Evolutionary conservation across 2,888 invertebrate genomes (phyloP), one percentile per base, ranked within the genome.

Genomic region (Conchocele bisecta): DNA sequence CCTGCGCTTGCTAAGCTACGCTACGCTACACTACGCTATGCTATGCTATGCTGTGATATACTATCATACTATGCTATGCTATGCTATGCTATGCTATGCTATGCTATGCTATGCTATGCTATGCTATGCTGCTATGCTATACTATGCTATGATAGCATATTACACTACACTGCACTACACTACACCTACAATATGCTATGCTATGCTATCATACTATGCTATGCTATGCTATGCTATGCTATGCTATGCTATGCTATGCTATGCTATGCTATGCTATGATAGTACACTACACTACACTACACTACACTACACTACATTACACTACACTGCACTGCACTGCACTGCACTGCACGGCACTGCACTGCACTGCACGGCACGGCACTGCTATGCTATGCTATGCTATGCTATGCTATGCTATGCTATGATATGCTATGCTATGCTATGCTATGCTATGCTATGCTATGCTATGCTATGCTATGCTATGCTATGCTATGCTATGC

Each of bases 381-480:
- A n/a, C n/a, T n/a, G n/a, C n/a, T n/a, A n/a, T n/a, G n/a, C n/a
- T n/a, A n/a, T n/a, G n/a, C n/a, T n/a, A n/a, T n/a, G n/a, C n/a
- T n/a, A n/a, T n/a, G n/a, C n/a, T n/a, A n/a, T n/a, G n/a, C n/a
- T n/a, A n/a, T n/a, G n/a, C n/a, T n/a, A n/a, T n/a, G n/a, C n/a
- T n/a, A n/a, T n/a, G n/a, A n/a, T n/a, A n/a, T n/a, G n/a, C n/a
- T n/a, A n/a, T n/a, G n/a, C n/a, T n/a, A n/a, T n/a, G n/a, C n/a
- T 46, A 9, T 46, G 69, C 20, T 50, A 56, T 69, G 63, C 20
- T 54, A 61, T 68, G 61, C 50, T 54, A 46, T 68, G 56, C 35
- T 61, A 54, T 68, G 61, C 28, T 63, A 63, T 69, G 69, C 35
- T 48, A 56, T 69, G 63, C 35, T 69, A 56, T n/a, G n/a, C n/a